phyloP scores from a whole-genome alignment of 2,888 invertebrate genomes.

The Synanthedon andrenaeformis region DNA sequence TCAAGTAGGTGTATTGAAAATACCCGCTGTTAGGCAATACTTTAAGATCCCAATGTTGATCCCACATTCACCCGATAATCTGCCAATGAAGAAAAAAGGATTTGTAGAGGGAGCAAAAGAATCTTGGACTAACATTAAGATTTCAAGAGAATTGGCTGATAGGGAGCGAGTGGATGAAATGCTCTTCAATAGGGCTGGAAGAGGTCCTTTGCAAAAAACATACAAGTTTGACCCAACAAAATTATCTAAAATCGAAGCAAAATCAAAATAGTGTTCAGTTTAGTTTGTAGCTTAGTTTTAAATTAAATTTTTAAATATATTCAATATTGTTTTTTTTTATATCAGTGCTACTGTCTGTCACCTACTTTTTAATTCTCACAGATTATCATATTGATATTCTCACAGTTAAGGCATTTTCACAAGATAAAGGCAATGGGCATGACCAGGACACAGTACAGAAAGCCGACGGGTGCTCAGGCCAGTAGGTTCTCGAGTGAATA shows the following conservation, averaged over 20 bases:
- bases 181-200: conserved; percentile 85
- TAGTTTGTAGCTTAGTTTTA: conserved; percentile 12
- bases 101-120: conserved; percentile 85
- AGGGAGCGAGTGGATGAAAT: conserved; percentile 81
- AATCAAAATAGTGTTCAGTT: conserved; percentile 50
- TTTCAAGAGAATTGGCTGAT: conserved; percentile 81
- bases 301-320: neutral
- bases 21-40: conserved; percentile 78
- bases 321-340: neutral
- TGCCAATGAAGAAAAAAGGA: conserved; percentile 80
- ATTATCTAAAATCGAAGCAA: conserved; percentile 61
- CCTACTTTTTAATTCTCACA: no score
- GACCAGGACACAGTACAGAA: no score
- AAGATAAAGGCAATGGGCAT: no score
- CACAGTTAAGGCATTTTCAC: no score
- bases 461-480: no score
- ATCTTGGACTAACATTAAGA: conserved; percentile 85
- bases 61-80: conserved; percentile 63
- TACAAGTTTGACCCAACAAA: conserved; percentile 87
- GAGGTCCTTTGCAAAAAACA: conserved; percentile 88
- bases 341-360: no score
- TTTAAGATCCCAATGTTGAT: conserved; percentile 80
- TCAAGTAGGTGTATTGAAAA: conserved; percentile 83
- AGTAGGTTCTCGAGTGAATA: no score
- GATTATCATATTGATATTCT: no score